Base-by-base conservation (phyloP, 1,140 invertebrate genomes). In the Drosophila biarmipes region DNA sequence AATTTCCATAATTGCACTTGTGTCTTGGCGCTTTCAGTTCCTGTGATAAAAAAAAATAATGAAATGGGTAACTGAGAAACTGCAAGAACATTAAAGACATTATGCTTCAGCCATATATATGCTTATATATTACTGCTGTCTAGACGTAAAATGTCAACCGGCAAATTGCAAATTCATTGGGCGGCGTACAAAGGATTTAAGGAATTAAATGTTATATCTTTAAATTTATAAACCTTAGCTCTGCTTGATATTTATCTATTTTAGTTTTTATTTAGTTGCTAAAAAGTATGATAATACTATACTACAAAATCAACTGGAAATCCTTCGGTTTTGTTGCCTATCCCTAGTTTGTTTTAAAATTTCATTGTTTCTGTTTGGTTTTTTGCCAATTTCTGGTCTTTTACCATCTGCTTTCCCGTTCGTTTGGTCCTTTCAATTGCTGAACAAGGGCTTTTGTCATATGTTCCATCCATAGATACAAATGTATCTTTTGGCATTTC, bases 1-100 rank as follows among this genome's bases (percentile, higher is more conserved):
- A 78, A 87, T 82, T 87, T 78, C 81, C 78, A 82, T 87, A 87
- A 87, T 87, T 87, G 84, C 82, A 80, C 67, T 85, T 61, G 75
- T 79, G 71, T 37, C 75, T 79, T 78, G 57, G 58, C 74, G 45
- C 53, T 73, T 81, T 74, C 74, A 75, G 79, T 71, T 62, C 29
- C 17, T 52, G 19, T 34, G 11, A 31, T 35, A 31, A 46, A 21
- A 64, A 17, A 0, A 12, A 45, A 24, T 15, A 27, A 31, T 19
- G 40, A 35, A 31, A 48, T 21, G 1, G 3, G 2, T 15, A 34
- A 29, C 34, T 34, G 37, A 40, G 31, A 54, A 54, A 73, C 34
- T 37, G 19, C 35, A 51, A 31, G 46, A 71, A 72, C 69, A 73
- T 73, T 63, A 73, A 73, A 73, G 43, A 42, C 49, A 73, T 73